phyloP scores from a whole-genome alignment of 2,797 vertebrate species.

The Gallirallus australis region DNA sequence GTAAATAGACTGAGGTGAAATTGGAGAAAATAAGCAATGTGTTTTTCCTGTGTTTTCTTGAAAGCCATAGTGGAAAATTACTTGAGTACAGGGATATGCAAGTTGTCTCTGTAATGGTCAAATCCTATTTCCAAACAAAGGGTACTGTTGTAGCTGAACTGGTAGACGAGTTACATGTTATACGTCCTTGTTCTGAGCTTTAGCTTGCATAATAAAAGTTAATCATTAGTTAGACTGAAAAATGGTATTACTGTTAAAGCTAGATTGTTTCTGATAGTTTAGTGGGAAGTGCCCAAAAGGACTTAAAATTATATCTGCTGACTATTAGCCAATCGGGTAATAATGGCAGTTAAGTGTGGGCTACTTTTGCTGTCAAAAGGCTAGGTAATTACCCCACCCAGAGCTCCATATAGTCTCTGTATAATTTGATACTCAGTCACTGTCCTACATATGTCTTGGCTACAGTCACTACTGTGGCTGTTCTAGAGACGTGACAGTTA shows the following conservation, averaged over 20 bases:
- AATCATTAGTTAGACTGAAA: background rate
- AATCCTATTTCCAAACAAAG: background rate
- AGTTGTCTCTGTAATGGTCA: background rate
- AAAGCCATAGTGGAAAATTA: background rate
- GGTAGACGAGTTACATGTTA: background rate
- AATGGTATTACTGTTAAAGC: background rate
- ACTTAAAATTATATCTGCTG: background rate
- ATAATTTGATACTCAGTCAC: background rate
- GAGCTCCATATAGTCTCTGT: background rate
- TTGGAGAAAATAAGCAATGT: background rate
- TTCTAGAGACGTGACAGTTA: background rate
- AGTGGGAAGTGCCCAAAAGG: background rate
- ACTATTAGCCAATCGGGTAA: background rate
- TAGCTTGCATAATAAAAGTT: background rate
- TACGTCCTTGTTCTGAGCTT: background rate
- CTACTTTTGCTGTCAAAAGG: background rate
- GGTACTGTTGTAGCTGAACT: background rate
- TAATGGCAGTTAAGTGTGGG: background rate
- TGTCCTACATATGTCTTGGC: background rate
- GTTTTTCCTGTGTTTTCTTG: background rate
- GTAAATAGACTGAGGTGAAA: background rate
- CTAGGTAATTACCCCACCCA: background rate
- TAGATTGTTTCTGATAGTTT: background rate
- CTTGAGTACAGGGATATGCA: background rate
- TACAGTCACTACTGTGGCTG: background rate